Base-by-base conservation (phyloP, 2,888 invertebrate species). In the Ormyrus labotus region DNA sequence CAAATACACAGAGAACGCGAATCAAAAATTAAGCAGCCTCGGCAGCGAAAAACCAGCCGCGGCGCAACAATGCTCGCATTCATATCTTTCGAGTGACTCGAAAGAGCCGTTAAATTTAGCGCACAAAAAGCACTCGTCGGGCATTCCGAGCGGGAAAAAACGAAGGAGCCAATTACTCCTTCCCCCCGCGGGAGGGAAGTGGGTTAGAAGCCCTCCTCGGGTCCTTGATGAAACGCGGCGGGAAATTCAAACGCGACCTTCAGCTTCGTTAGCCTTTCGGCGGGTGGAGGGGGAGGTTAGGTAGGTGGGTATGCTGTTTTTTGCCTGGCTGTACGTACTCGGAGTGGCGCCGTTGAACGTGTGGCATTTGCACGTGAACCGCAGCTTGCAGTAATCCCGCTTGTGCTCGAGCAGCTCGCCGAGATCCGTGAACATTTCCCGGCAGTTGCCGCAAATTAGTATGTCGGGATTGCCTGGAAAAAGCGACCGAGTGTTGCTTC, bases 381-480 rank as follows among this genome's bases (percentile, higher is more conserved):
- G 92, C 85, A 95, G 92, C 89, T 94, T 94, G 91, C 95, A 95
- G 90, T 94, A 94, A 80, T 93, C 92, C 87, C 94, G 94, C 91
- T 95, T 95, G 91, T 96, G 95, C 85, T 95, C 94, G 84, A 95
- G 92, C 83, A 95, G 92, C 85, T 94, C 94, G 85, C 94, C 94
- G 13, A 95, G 92, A 86, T 94, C 94, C 76, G 94, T 93, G 90
- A 95, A 95, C 91, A 94, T 93, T 89, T 95, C 94, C 83, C 95
- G 92, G 90, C 95, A 95, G 88, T 94, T 94, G 70, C 95, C 95
- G 89, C 95, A 96, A 85, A 95, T 95, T 85, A 96, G 92, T 83
- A 95, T 94, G 89, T 96, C 95, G 78, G 94, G 94, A 89, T 94
- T 94, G 89, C 94, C 94, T 94, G 91, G 81, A 71, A 75, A 34